Evolutionary conservation across 1,140 invertebrate genomes (phyloP).

Genomic region (Scaptomyza montana): DNA sequence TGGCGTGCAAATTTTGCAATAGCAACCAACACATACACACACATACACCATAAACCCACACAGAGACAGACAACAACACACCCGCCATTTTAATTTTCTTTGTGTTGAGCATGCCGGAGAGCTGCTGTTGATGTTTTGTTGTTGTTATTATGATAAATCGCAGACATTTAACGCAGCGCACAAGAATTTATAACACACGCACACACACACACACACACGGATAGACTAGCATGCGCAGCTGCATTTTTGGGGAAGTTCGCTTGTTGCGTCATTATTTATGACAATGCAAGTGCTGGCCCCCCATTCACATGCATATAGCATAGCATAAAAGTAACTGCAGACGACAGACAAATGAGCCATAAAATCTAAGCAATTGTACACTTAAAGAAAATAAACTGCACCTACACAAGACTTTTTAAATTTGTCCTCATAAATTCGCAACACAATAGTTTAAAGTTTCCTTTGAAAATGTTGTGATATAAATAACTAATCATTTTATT

Average conservation of each 20-base stretch:
- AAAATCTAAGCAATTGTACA: constrained; percentile 10
- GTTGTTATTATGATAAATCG: constrained; percentile 62
- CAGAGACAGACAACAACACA: constrained; percentile 6
- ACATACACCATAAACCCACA: constrained; percentile 5
- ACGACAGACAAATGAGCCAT: constrained; percentile 27
- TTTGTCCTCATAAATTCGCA: too few species aligned
- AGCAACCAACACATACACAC: constrained; percentile 4
- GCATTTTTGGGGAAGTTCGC: constrained; percentile 41
- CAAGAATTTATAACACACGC: constrained; percentile 49
- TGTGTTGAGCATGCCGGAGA: constrained; percentile 31
- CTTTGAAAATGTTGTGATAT: too few species aligned
- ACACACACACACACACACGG: constrained; percentile 7
- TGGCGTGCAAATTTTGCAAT: constrained; percentile 56
- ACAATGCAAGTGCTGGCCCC: constrained; percentile 20
- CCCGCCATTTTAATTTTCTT: constrained; percentile 54
- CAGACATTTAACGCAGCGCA: constrained; percentile 52
- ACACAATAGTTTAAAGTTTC: too few species aligned
- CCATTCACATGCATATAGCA: neutral
- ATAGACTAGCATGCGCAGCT: constrained; percentile 11
- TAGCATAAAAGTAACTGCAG: constrained; percentile 4
- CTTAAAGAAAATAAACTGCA: neutral
- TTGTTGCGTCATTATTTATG: constrained; percentile 54
- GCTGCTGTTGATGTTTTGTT: constrained; percentile 49
- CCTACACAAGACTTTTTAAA: neutral
- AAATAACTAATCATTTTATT: too few species aligned